A percentile compares a stretch with the other conserved stretches of the same genome.
These are phyloP conservation scores for Oreotrochilus melanogaster DNA, from an alignment of 2,113 vertebrate genomes.

Conservation along the genomic window DNA sequence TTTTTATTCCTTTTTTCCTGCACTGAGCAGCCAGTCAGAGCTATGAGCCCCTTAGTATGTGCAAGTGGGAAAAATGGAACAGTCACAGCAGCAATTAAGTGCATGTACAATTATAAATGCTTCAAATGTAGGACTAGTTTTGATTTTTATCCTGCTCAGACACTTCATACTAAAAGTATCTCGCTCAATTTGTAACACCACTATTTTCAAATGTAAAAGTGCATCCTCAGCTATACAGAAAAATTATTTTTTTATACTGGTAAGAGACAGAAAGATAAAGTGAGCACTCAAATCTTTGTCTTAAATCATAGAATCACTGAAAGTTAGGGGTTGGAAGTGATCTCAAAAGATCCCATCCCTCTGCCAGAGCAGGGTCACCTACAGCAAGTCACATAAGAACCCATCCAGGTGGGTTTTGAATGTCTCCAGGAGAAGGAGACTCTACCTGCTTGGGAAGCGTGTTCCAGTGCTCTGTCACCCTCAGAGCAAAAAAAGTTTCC, in stretches of 20 bases:
- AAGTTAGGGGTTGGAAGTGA: too few species aligned
- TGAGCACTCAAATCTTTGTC: not conserved
- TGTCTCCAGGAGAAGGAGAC: too few species aligned
- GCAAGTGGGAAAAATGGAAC: not conserved
- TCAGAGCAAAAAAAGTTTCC: too few species aligned
- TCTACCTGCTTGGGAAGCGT: too few species aligned
- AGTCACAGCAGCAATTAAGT: conserved; percentile 17
- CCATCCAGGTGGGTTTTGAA: too few species aligned
- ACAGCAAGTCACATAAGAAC: too few species aligned
- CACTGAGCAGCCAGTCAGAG: not conserved
- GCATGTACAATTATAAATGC: conserved; percentile 28
- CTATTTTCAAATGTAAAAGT: not conserved
- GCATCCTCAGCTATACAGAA: not conserved
- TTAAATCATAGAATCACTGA: not conserved
- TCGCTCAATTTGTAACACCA: not conserved
- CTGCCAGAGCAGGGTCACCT: too few species aligned
- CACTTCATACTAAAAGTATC: not conserved
- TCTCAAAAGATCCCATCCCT: too few species aligned
- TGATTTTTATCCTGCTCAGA: not conserved
- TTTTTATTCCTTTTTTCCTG: not conserved
- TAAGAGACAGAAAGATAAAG: not conserved
- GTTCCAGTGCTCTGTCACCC: too few species aligned
- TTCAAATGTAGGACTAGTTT: not conserved
- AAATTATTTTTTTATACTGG: not conserved
- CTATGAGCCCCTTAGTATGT: not conserved